Evolutionary conservation across 2,113 vertebrate species (phyloP).

Genomic region (Leptosomus discolor): DNA sequence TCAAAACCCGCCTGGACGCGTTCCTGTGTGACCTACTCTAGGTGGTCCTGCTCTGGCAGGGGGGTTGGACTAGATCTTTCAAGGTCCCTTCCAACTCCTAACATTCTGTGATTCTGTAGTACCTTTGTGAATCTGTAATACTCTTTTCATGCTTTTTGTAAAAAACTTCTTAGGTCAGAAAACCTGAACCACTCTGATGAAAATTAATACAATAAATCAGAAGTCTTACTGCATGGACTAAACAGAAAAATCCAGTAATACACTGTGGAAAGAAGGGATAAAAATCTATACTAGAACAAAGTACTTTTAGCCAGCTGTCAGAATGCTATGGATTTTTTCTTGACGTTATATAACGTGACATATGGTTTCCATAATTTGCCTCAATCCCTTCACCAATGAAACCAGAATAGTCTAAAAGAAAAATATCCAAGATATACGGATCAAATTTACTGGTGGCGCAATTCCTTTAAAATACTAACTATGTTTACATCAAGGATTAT

Average conservation of each 20-base stretch:
- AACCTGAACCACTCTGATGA: not conserved
- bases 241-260: not conserved
- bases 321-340: not conserved
- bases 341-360: not conserved
- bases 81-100: too few relatives aligned
- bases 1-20: too few relatives aligned
- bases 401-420: not conserved
- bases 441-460: not conserved
- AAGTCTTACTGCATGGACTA: not conserved
- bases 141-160: not conserved
- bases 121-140: not conserved
- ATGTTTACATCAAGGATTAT: not conserved
- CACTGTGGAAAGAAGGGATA: not conserved
- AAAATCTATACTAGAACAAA: not conserved
- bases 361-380: constrained; percentile 5
- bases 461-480: not conserved
- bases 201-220: not conserved
- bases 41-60: too few relatives aligned
- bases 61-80: too few relatives aligned
- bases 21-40: too few relatives aligned
- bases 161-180: not conserved
- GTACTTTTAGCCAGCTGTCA: not conserved
- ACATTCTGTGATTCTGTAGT: too few relatives aligned
- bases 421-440: not conserved
- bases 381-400: not conserved